Conservation (phyloP, 2,888 invertebrate genomes). For the Hirtodrosophila duncani region DNA sequence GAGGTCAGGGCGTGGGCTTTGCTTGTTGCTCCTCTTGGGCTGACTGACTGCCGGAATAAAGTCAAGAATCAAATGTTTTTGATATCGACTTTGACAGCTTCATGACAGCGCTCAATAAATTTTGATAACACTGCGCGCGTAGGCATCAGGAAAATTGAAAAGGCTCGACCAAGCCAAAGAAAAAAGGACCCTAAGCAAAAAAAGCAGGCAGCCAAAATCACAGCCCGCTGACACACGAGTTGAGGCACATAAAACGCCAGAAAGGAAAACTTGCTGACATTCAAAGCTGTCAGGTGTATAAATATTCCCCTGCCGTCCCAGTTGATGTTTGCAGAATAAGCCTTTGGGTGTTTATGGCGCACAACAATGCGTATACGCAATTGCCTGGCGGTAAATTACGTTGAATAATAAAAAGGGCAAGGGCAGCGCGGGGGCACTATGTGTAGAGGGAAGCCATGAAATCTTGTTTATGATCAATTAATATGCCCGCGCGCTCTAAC, state of each 20-base stretch:
- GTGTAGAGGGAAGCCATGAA: background rate
- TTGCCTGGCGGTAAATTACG: conserved; percentile 48
- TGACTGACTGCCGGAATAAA: conserved; percentile 59
- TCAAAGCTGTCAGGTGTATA: conserved; percentile 6
- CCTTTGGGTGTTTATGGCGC: conserved; percentile 52
- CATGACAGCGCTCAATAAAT: conserved; percentile 76
- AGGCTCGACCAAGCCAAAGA: conserved; percentile 19
- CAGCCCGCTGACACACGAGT: conserved; percentile 5
- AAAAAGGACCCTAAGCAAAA: conserved; percentile 27
- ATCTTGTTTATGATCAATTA: conserved; percentile 58
- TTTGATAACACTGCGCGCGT: conserved; percentile 60
- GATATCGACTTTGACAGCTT: conserved; percentile 74
- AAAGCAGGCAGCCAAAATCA: conserved; percentile 41
- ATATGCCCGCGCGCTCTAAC: conserved; percentile 56
- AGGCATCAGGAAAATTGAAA: conserved; percentile 42
- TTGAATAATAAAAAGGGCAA: conserved; percentile 61
- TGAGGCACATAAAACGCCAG: background rate
- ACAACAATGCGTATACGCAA: conserved; percentile 50
- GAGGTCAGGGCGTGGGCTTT: conserved; percentile 8
- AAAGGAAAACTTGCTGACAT: background rate
- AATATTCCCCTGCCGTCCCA: background rate
- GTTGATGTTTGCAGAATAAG: conserved; percentile 16
- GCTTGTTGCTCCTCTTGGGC: conserved; percentile 53
- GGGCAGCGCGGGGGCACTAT: background rate
- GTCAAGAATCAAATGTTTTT: conserved; percentile 74